Base-by-base conservation (phyloP, 1,140 invertebrate genomes). In the Ladona fulva region DNA sequence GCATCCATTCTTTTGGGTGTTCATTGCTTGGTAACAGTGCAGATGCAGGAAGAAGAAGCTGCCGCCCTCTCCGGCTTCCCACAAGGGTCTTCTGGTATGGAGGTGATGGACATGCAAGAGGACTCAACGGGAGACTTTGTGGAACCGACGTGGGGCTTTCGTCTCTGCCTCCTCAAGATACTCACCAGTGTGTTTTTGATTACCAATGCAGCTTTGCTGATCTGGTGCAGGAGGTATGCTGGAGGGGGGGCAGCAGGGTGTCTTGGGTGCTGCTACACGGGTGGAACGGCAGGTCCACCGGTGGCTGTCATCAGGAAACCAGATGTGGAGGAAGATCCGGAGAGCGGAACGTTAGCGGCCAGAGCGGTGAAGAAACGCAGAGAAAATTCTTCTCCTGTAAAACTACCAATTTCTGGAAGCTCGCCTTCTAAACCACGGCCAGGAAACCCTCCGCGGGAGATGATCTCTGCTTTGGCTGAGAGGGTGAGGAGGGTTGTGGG, bases 1-100 rank as follows among this genome's bases (percentile, higher is more conserved):
- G 88, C 90, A 42, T 90, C 92, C 25, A 85, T 92, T 22, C 82
- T 93, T 19, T 91, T 92, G 81, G 91, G 92, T 80, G 82, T 88
- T 5, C 93, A 90, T 84, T 66, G 52, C 52, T 12, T 66, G 52
- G n/a, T 66, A 5, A 79, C 82, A 74, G 52, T 66, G 52, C 52
- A 66, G 52, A 3, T 66, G 12, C 52, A 66, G n/a, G 52, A 66
- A 12, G 52, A 66, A 19, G 52, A 66, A 12, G 52, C 52, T 5
- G 52, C 52, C 5, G 52, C 52, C 1, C 16, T 22, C 1, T 19
- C n/a, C 16, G 75, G 42, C 12, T 37, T n/a, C 7, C 25, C 75
- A 11, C 25, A 76, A 16, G 42, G 52, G 52, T 66, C 52, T 22
- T 81, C 83, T 3, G 83, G 83, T 5, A 81, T 82, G 11, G 83